phyloP scores from a whole-genome alignment of 2,888 invertebrate species.

The Cheilosia scutellata region DNA sequence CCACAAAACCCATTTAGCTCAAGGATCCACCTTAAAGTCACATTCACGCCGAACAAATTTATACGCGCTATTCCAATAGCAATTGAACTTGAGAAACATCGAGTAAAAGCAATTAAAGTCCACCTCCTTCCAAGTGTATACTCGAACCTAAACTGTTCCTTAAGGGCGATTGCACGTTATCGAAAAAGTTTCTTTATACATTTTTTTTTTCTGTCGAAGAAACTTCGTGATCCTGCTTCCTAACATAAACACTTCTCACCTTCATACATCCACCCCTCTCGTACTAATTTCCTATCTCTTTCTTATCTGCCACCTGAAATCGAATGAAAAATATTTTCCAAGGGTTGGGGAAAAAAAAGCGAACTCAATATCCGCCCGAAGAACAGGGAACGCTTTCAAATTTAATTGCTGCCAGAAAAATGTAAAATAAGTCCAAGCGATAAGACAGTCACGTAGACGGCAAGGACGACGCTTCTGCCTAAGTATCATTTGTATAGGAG shows the following conservation, averaged over 20 bases:
- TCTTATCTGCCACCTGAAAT: slow-evolving; percentile 51
- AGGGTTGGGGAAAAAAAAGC: slow-evolving; percentile 25
- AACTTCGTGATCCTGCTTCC: slow-evolving; percentile 60
- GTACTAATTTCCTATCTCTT: slow-evolving; percentile 48
- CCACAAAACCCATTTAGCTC: background rate
- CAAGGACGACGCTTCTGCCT: slow-evolving; percentile 27
- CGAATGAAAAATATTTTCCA: slow-evolving; percentile 57
- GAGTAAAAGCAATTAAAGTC: slow-evolving; percentile 72
- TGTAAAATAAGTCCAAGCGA: slow-evolving; percentile 76
- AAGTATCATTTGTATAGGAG: slow-evolving; percentile 64
- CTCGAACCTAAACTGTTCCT: slow-evolving; percentile 53
- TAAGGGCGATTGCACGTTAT: slow-evolving; percentile 70
- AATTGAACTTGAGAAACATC: slow-evolving; percentile 68
- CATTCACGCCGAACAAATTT: slow-evolving; percentile 34
- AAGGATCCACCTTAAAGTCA: slow-evolving; percentile 15
- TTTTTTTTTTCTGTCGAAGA: background rate
- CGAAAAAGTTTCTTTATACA: slow-evolving; percentile 56
- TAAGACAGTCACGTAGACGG: slow-evolving; percentile 76
- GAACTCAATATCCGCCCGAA: slow-evolving; percentile 66
- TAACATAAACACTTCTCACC: slow-evolving; percentile 74
- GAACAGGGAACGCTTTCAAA: slow-evolving; percentile 57
- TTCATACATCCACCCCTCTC: slow-evolving; percentile 48
- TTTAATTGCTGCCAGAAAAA: slow-evolving; percentile 76
- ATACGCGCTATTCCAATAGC: slow-evolving; percentile 22
- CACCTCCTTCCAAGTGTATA: slow-evolving; percentile 30